Percentiles rank a stretch among this genome's conserved stretches.
phyloP scores from a whole-genome alignment of 2,113 vertebrate genomes.

The Pholis gunnellus region DNA sequence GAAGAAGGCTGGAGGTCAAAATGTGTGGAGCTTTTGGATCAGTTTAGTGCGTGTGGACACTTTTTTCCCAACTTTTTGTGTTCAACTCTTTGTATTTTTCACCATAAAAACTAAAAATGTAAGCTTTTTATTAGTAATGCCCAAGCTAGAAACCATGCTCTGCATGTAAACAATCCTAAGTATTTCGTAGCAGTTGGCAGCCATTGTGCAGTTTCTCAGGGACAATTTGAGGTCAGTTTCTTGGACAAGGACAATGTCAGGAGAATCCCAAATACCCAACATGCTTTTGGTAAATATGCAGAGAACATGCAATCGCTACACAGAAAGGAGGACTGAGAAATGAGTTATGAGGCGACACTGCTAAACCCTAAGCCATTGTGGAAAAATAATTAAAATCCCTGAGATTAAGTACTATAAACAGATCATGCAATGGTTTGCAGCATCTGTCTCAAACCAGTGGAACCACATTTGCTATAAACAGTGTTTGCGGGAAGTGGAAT shows the following conservation, averaged over 20 bases:
- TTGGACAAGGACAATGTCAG: background rate
- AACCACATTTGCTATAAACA: background rate
- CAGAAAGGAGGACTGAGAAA: background rate
- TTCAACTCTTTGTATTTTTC: background rate
- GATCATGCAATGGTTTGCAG: background rate
- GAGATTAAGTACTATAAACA: background rate
- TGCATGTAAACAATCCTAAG: background rate
- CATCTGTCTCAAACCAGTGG: background rate
- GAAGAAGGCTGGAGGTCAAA: background rate
- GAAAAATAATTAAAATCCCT: background rate
- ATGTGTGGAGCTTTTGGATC: background rate
- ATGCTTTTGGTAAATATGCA: background rate
- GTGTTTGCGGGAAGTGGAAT: slow-evolving; percentile 9
- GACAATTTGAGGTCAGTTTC: background rate
- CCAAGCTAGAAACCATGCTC: background rate
- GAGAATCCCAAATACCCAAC: background rate
- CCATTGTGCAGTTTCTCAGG: background rate
- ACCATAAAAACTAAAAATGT: background rate
- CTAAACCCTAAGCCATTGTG: background rate
- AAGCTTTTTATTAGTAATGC: background rate
- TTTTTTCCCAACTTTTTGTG: background rate
- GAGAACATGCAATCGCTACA: background rate
- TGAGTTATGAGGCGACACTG: background rate
- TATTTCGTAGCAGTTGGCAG: background rate
- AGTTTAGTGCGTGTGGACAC: background rate